phyloP scores from a whole-genome alignment of 2,888 invertebrate genomes.

The Drosophila pseudotakahashii region DNA sequence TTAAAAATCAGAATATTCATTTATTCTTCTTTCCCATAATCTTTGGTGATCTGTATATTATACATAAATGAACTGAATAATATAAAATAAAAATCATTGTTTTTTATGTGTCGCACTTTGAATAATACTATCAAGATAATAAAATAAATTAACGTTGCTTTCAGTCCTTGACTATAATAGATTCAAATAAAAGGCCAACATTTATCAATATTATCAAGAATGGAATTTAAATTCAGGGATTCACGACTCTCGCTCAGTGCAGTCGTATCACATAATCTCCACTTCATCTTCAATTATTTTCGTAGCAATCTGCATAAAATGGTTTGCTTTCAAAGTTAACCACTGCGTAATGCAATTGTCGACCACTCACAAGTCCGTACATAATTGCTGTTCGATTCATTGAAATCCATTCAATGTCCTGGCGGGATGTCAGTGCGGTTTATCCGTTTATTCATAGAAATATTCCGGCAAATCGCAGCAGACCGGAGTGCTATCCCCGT shows the following conservation, averaged over 20 bases:
- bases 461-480: slow-evolving; percentile 30
- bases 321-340: slow-evolving; percentile 46
- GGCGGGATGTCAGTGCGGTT: slow-evolving; percentile 23
- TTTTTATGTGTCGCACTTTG: too few species aligned
- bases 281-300: slow-evolving; percentile 6
- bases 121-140: too few species aligned
- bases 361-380: slow-evolving; percentile 41
- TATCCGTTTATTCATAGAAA: slow-evolving; percentile 31
- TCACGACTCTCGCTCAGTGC: not conserved
- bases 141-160: too few species aligned
- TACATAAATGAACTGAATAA: too few species aligned
- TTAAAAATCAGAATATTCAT: too few species aligned
- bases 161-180: too few species aligned
- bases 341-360: slow-evolving; percentile 62
- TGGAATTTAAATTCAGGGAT: too few species aligned
- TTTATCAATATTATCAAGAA: too few species aligned
- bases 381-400: slow-evolving; percentile 53
- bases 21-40: too few species aligned
- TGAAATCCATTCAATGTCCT: slow-evolving; percentile 23
- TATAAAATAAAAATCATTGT: too few species aligned
- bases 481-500: slow-evolving; percentile 27
- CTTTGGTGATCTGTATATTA: too few species aligned
- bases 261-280: not conserved
- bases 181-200: too few species aligned
- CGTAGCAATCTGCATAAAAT: slow-evolving; percentile 39